These are phyloP conservation scores for Cyclophora punctaria DNA, from an alignment of 2,888 invertebrate genomes.

Conservation along the genomic window DNA sequence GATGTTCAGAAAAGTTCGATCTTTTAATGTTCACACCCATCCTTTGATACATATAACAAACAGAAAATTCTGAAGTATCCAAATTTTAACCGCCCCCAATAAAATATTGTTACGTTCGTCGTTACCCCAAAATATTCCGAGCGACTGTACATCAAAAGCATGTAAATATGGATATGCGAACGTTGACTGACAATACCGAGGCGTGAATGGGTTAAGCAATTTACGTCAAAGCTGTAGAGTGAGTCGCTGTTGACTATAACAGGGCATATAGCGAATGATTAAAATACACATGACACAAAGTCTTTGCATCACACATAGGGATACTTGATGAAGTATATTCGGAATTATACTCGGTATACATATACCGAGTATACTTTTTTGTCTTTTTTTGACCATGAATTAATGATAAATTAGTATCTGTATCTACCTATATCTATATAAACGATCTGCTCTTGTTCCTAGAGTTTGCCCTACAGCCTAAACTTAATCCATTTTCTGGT, in stretches of 20 bases:
- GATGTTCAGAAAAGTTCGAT: too few species aligned
- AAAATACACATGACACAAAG: slow-evolving; percentile 36
- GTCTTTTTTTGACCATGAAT: neutral
- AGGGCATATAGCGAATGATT: slow-evolving; percentile 28
- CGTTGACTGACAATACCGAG: slow-evolving; percentile 5
- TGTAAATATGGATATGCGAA: slow-evolving; percentile 9
- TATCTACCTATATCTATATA: too few species aligned
- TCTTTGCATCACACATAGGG: slow-evolving; percentile 13
- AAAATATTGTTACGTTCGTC: too few species aligned
- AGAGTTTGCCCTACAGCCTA: too few species aligned
- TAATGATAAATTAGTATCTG: neutral
- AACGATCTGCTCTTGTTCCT: too few species aligned
- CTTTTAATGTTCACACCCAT: too few species aligned
- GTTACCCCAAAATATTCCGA: neutral
- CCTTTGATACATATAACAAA: too few species aligned
- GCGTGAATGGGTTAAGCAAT: slow-evolving; percentile 24
- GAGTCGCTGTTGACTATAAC: slow-evolving; percentile 31
- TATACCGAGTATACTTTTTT: slow-evolving; percentile 11
- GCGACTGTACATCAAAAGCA: slow-evolving; percentile 8
- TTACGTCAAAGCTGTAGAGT: slow-evolving; percentile 14
- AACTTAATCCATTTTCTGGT: too few species aligned
- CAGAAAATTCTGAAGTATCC: too few species aligned
- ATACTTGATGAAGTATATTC: too few species aligned
- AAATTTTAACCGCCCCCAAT: too few species aligned
- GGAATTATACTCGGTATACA: too few species aligned